Conservation (phyloP, 2,888 invertebrate genomes). For the Polymixis lichenea region DNA sequence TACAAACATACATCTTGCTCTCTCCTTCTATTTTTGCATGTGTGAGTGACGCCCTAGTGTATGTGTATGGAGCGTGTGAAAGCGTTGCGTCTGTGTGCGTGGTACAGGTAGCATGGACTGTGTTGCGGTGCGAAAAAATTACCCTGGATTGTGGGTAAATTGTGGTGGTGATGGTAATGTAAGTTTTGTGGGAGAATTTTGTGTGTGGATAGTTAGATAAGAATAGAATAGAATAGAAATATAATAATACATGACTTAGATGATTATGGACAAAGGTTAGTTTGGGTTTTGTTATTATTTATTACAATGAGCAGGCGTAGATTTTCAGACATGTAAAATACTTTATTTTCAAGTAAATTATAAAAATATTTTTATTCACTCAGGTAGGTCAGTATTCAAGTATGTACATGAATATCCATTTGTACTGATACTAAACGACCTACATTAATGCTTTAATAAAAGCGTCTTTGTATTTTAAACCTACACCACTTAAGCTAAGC, state of each 20-base stretch:
- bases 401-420: not conserved
- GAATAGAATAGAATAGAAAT: not conserved
- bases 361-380: not conserved
- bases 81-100: constrained; percentile 75
- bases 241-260: no score
- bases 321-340: not conserved
- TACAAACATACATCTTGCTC: not conserved
- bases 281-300: no score
- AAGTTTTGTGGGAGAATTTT: not conserved
- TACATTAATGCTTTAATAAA: not conserved
- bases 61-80: constrained; percentile 72
- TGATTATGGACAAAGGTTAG: no score
- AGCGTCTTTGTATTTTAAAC: not conserved
- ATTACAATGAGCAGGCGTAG: not conserved
- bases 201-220: not conserved
- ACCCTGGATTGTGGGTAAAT: constrained; percentile 50
- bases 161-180: no score
- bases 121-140: constrained; percentile 44
- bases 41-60: constrained; percentile 73
- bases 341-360: not conserved
- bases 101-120: constrained; percentile 71
- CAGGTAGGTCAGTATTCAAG: not conserved
- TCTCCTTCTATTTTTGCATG: constrained; percentile 51
- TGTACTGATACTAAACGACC: not conserved
- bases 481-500: no score